Evolutionary conservation across 2,113 vertebrate genomes (phyloP).

Genomic region (Ptilorrhoa leucosticta): DNA sequence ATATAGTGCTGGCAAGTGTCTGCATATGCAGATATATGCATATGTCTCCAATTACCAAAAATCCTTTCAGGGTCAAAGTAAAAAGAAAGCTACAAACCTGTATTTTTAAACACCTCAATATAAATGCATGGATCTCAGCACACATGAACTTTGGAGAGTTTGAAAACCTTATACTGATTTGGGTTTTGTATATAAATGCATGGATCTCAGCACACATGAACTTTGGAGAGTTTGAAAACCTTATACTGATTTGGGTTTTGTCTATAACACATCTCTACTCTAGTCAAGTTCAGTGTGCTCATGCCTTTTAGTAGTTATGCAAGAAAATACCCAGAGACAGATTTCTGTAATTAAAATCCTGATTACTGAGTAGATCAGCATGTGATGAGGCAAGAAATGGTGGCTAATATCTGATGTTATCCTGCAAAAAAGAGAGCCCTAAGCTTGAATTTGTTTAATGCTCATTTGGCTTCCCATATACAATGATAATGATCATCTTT

Average conservation of each 20-base stretch:
- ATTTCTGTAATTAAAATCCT: conserved; percentile 59
- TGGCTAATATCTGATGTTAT: conserved; percentile 56
- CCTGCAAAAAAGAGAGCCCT: conserved; percentile 35
- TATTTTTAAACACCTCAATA: background rate
- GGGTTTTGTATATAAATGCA: background rate
- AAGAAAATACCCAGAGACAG: conserved; percentile 44
- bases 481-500: conserved; percentile 25
- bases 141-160: background rate
- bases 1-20: background rate
- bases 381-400: conserved; percentile 54
- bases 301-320: conserved; percentile 12
- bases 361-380: conserved; percentile 32
- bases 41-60: background rate
- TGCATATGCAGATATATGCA: background rate
- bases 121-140: background rate
- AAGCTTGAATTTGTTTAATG: conserved; percentile 56
- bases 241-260: background rate
- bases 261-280: background rate
- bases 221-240: background rate
- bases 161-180: background rate
- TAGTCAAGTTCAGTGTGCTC: background rate
- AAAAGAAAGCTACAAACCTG: background rate
- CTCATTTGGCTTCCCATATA: conserved; percentile 30
- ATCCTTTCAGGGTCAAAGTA: background rate
- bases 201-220: background rate